A percentile compares a stretch with the other conserved stretches of the same genome.
These are phyloP conservation scores for Machaerirhynchus nigripectus DNA, from an alignment of 2,113 vertebrate species.

Conservation along the genomic window DNA sequence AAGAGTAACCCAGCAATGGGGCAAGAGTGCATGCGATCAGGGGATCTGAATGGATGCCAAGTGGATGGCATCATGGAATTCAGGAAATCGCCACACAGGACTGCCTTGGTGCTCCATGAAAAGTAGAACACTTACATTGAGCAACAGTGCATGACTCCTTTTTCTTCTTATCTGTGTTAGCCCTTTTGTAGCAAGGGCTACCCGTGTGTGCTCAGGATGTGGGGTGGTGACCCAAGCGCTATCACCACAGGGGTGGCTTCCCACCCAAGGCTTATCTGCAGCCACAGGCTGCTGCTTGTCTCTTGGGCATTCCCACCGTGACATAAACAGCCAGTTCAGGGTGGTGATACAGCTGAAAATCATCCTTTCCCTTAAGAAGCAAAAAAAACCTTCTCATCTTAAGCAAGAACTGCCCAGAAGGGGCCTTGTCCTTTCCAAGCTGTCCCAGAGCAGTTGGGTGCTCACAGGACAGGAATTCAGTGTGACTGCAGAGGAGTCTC, in stretches of 20 bases:
- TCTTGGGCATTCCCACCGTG: background rate
- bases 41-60: background rate
- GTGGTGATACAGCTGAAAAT: background rate
- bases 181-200: background rate
- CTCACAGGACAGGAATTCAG: rapidly evolving
- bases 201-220: rapidly evolving
- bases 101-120: rapidly evolving
- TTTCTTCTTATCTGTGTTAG: background rate
- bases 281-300: background rate
- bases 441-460: rapidly evolving
- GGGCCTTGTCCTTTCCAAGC: rapidly evolving
- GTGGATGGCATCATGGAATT: background rate
- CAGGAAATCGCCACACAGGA: background rate
- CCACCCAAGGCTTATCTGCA: background rate
- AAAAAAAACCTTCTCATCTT: background rate
- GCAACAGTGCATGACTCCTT: rapidly evolving
- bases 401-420: background rate
- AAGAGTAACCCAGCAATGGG: rapidly evolving
- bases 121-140: background rate
- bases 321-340: rapidly evolving
- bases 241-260: rapidly evolving
- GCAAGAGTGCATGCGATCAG: rapidly evolving
- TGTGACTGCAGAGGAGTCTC: background rate
- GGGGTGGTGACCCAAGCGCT: rapidly evolving
- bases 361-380: background rate